Base-by-base conservation (phyloP, 2,888 invertebrate genomes). In the Cenopis cana region DNA sequence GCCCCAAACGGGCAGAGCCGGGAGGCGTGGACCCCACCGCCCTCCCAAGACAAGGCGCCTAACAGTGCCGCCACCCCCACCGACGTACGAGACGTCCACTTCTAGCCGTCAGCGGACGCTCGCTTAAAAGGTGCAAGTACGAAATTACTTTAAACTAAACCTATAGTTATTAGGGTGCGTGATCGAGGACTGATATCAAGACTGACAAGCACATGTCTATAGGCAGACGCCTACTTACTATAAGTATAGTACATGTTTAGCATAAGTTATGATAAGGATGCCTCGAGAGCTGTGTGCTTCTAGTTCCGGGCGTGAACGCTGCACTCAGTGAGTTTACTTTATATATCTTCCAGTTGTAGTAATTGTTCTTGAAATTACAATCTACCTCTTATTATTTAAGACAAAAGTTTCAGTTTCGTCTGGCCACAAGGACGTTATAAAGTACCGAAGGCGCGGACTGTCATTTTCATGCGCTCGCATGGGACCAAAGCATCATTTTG, bases 21-120 rank as follows among this genome's bases (percentile, higher is more conserved):
- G 84, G 91, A 89, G 85, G 83, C 87, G 78, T 92, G 93, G 92
- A 91, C 91, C 74, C 91, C 93, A 52, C 91, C 91, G 72, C 93
- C 93, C 76, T 80, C 87, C 77, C 92, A 87, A 78, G 93, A 92
- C 89, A 94, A 94, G 87, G 95, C 95, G 76, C 96, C 95, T 90
- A 95, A 95, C 89, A 96, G 95, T 88, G 96, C 97, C 78, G 95
- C 96, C 78, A 97, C 97, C 68, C 97, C 97, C 79, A 97, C 97
- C 80, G 98, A 98, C 89, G 96, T 97, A 80, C 95, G 97, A 80
- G 97, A 98, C 89, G 95, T 98, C 77, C 96, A 96, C 89, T 97
- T 97, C 93, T 96, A 93, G 91, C 61, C 74, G 46, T 41, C 46
- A 12, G 14, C n/a, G n/a, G 46, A 46, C 14, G 56, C 64, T 71